Evolutionary conservation across 2,888 invertebrate species (phyloP), one percentile per base, ranked within the genome.

Genomic region (Acrocera orbiculus): DNA sequence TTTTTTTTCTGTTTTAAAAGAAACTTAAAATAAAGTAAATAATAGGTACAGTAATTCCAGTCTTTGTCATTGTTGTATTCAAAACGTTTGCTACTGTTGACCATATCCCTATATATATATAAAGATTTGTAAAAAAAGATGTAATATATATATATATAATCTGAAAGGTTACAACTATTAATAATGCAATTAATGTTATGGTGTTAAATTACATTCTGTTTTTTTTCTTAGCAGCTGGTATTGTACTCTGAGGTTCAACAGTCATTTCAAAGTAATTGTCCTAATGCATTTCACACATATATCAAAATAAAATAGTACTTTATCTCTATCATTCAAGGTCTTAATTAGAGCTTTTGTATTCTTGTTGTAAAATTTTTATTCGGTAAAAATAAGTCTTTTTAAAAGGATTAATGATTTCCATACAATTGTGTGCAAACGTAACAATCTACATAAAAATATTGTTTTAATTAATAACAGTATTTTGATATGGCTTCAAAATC

Each of bases 301-400:
- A 47, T 89, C 83, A 33, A 90, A 66, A 43, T 63, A 69, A 54
- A 79, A 85, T 32, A 38, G 46, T 30, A 69, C 53, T 39, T 67
- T 67, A 51, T 83, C 86, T 0, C 57, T 58, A 0, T 60, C 52
- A 27, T 67, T 69, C 34, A 86, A 51, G 20, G 70, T 63, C 31
- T 69, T 65, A 10, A 68, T 65, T 23, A 89, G 55, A 8, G 70
- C 67, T 27, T 69, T 50, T 0, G 78, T 72, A 40, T 73, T 74
- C 0, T 66, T 64, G 46, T 78, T 81, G 44, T 76, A 63, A 53
- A 81, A 89, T 39, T 66, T 69, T 93, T 93, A 93, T 51, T 90
- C 85, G 7, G 77, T 77, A 52, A 86, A 86, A 41, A 92, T 93
- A 57, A 95, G 95, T 45, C 66, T 76, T 42, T 81, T 74, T 38